Evolutionary conservation across 2,797 vertebrate genomes (phyloP).

Genomic region (Mus minutoides): DNA sequence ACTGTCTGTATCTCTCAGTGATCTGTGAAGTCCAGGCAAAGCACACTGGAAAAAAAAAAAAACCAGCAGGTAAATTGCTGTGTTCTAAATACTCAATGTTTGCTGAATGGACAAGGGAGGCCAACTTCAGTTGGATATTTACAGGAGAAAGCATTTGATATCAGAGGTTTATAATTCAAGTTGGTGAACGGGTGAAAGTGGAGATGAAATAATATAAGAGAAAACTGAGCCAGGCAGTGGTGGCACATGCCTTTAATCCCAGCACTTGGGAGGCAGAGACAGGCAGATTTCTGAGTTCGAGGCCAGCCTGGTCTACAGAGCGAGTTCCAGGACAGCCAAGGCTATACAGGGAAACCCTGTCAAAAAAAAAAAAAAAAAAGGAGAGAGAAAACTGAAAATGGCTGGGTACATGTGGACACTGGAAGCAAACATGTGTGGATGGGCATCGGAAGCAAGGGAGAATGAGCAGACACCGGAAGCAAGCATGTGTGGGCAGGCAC

Average conservation of each 20-base stretch:
- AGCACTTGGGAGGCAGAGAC: too few species aligned
- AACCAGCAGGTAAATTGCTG: background rate
- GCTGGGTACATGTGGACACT: rapidly evolving
- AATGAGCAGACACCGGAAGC: too few species aligned
- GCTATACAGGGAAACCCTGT: too few species aligned
- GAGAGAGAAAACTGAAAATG: background rate
- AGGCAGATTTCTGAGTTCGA: too few species aligned
- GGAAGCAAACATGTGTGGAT: background rate
- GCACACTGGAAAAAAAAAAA: background rate
- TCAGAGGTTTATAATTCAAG: background rate
- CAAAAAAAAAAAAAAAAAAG: too few species aligned
- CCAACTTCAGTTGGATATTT: background rate
- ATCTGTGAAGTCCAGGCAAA: background rate
- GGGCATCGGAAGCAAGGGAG: rapidly evolving
- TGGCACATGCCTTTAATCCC: too few species aligned
- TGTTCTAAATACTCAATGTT: background rate
- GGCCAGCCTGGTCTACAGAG: too few species aligned
- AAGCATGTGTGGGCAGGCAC: too few species aligned
- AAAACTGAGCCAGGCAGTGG: too few species aligned
- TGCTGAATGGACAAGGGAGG: background rate
- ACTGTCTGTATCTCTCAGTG: background rate
- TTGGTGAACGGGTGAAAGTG: background rate
- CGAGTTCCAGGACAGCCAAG: too few species aligned
- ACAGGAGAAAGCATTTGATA: background rate
- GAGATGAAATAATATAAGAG: background rate